Evolutionary conservation across 2,888 invertebrate species (phyloP).

Genomic region (Eristalinus sepulchralis): DNA sequence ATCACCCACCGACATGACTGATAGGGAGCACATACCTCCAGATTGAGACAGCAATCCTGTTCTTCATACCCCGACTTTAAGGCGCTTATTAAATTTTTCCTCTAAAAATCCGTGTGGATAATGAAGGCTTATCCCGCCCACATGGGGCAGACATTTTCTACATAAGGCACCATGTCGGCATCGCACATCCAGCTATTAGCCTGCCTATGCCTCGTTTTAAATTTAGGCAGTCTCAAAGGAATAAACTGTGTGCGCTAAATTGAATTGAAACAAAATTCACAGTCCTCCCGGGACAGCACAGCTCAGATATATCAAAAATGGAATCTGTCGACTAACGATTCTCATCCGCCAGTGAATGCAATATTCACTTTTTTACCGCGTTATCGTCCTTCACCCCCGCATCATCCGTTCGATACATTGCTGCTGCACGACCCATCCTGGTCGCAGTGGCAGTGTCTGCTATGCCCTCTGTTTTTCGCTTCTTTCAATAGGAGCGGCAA

Average conservation of each 20-base stretch:
- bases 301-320: constrained; percentile 42
- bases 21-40: neutral
- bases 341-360: constrained; percentile 41
- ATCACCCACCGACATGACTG: neutral
- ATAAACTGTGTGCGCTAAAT: constrained; percentile 1
- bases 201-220: constrained; percentile 21
- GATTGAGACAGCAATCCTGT: too few relatives aligned
- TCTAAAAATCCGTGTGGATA: neutral
- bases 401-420: constrained; percentile 31
- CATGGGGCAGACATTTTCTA: too few relatives aligned
- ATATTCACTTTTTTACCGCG: constrained; percentile 46
- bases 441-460: neutral
- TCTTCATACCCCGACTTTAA: too few relatives aligned
- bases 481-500: constrained; percentile 20
- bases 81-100: constrained; percentile 15
- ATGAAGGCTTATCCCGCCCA: neutral
- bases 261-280: constrained; percentile 8
- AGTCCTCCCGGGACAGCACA: neutral
- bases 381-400: constrained; percentile 8
- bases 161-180: neutral
- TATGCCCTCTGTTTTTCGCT: constrained; percentile 1
- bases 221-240: constrained; percentile 1
- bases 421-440: constrained; percentile 8
- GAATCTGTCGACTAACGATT: constrained; percentile 52
- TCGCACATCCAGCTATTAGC: constrained; percentile 9